Conservation (phyloP, 1,140 invertebrate genomes). For the Orius laevigatus region DNA sequence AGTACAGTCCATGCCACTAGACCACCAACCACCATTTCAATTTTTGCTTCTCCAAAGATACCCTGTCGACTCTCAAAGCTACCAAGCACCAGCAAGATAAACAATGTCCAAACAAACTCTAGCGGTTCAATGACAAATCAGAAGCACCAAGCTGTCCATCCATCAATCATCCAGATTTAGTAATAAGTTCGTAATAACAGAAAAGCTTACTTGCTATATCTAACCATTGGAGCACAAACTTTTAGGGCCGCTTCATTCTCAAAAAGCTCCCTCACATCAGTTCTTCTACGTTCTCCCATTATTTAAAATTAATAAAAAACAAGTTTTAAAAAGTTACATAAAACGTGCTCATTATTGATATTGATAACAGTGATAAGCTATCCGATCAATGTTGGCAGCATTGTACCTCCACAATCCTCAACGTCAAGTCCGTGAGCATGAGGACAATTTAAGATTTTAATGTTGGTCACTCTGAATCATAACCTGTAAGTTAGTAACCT, state of each 20-base stretch:
- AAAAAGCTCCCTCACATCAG: slow-evolving; percentile 46
- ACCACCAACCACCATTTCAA: not conserved
- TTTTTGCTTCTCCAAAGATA: not conserved
- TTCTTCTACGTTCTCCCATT: not conserved
- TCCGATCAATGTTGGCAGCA: too few relatives aligned
- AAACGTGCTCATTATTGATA: too few relatives aligned
- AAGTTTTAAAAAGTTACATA: too few relatives aligned
- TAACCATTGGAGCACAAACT: slow-evolving; percentile 88
- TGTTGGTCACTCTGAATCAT: too few relatives aligned
- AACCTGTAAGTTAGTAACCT: too few relatives aligned
- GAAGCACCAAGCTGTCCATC: not conserved
- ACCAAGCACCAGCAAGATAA: not conserved
- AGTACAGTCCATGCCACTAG: not conserved
- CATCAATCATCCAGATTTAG: not conserved
- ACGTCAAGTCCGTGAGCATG: too few relatives aligned
- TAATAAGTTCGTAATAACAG: too few relatives aligned
- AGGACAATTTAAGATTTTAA: too few relatives aligned
- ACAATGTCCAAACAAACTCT: not conserved
- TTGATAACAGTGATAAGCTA: too few relatives aligned
- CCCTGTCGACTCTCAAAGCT: not conserved
- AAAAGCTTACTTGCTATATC: slow-evolving; percentile 70
- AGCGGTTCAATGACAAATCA: not conserved
- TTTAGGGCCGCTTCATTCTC: slow-evolving; percentile 44
- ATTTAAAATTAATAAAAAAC: too few relatives aligned
- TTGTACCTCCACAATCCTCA: too few relatives aligned